Percentiles rank a stretch among this genome's conserved stretches.
phyloP scores from a whole-genome alignment of 2,113 vertebrate species.

The Ictalurus punctatus region DNA sequence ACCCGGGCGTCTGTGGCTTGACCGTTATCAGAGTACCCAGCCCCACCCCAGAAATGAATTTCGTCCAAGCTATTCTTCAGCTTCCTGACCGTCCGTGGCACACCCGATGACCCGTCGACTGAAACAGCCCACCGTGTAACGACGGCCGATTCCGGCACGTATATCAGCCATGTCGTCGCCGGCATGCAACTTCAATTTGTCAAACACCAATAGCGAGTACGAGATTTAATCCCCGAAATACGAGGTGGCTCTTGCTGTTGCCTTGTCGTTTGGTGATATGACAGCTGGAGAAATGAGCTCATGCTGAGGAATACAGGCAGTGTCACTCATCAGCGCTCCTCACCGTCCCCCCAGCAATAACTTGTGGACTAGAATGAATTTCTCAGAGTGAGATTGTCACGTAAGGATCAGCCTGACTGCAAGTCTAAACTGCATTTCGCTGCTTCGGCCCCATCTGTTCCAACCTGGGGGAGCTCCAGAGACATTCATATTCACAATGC shows the following conservation, averaged over 20 bases:
- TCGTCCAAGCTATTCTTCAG: constrained; percentile 12
- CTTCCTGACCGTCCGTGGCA: background rate
- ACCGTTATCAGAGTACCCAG: constrained; percentile 13
- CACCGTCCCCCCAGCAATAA: constrained; percentile 41
- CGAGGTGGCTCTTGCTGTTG: constrained; percentile 33
- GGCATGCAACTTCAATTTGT: constrained; percentile 48
- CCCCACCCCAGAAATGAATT: constrained; percentile 1
- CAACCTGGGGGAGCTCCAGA: background rate
- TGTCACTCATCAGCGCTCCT: constrained; percentile 46
- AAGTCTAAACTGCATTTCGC: constrained; percentile 45
- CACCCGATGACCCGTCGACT: constrained; percentile 15
- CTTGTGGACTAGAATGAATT: constrained; percentile 31
- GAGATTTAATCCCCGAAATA: constrained; percentile 48
- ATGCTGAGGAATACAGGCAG: constrained; percentile 42
- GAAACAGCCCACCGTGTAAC: constrained; percentile 9
- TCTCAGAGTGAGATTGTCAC: constrained; percentile 38
- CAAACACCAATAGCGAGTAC: constrained; percentile 33
- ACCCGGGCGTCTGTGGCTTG: background rate
- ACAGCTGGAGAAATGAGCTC: constrained; percentile 46
- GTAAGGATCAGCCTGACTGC: constrained; percentile 36
- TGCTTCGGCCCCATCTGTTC: constrained; percentile 13
- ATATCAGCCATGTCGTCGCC: constrained; percentile 27
- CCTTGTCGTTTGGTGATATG: constrained; percentile 44
- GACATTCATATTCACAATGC: constrained; percentile 14
- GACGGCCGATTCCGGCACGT: background rate